Conservation (phyloP, 92 coral and sea anemone species). For the Scolanthus callimorphus region DNA sequence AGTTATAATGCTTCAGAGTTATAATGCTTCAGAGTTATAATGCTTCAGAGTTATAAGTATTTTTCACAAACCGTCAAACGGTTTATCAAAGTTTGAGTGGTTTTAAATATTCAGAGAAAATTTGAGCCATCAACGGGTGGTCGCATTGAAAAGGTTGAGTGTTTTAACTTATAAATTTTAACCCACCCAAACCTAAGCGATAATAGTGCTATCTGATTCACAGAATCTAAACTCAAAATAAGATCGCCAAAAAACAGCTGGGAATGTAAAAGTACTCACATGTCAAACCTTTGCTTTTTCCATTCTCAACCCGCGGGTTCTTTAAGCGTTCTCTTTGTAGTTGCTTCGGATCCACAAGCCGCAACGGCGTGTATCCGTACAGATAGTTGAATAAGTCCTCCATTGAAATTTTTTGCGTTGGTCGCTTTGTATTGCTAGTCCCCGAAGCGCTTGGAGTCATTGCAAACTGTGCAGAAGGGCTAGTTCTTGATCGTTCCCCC, state of each 20-base stretch:
- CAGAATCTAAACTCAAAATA: neutral
- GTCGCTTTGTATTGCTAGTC: neutral
- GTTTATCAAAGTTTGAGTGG: constrained; percentile 6
- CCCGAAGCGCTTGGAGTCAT: constrained; percentile 12
- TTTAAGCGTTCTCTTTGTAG: constrained; percentile 68
- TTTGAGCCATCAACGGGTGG: constrained; percentile 20
- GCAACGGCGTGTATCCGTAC: constrained; percentile 91
- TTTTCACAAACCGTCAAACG: neutral
- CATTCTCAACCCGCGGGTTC: constrained; percentile 34
- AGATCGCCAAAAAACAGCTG: neutral
- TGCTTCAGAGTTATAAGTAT: no score
- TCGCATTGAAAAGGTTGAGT: constrained; percentile 17
- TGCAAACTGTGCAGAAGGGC: constrained; percentile 42
- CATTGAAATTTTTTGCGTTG: constrained; percentile 33
- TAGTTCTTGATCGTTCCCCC: constrained; percentile 21
- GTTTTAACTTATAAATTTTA: constrained; percentile 15
- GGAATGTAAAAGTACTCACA: constrained; percentile 25
- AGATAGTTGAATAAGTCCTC: constrained; percentile 83
- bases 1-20: no score
- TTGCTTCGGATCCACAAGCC: constrained; percentile 82
- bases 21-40: no score
- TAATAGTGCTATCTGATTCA: neutral
- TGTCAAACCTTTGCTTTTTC: constrained; percentile 29
- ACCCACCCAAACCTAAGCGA: neutral
- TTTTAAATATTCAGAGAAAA: constrained; percentile 25